A percentile compares a stretch with the other conserved stretches of the same genome.
These are phyloP conservation scores for Rapana venosa DNA, from an alignment of 2,888 invertebrate genomes.

Conservation along the genomic window DNA sequence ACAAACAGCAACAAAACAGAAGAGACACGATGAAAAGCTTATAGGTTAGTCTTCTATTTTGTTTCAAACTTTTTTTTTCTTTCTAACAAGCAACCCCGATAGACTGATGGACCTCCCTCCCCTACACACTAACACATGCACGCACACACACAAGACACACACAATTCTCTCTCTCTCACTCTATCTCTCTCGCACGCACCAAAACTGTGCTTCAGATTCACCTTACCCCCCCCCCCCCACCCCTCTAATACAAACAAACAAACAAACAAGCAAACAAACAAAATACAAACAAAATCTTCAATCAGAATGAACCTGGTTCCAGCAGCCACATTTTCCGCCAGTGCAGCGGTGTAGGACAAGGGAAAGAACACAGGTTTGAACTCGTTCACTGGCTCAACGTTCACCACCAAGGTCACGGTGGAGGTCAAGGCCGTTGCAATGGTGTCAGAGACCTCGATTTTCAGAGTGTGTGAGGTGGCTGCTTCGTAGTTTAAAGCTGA, in stretches of 20 bases:
- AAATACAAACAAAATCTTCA: not conserved
- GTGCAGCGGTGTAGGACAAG: slow-evolving; percentile 46
- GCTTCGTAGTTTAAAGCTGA: slow-evolving; percentile 54
- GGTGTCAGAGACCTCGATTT: slow-evolving; percentile 47
- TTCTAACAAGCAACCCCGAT: too few species aligned
- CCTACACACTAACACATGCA: too few species aligned
- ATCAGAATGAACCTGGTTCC: slow-evolving; percentile 37
- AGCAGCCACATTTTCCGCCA: slow-evolving; percentile 53
- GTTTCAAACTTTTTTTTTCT: too few species aligned
- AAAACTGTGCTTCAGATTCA: not conserved
- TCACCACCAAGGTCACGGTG: slow-evolving; percentile 55
- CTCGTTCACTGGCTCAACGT: slow-evolving; percentile 61
- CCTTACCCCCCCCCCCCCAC: not conserved
- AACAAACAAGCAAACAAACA: not conserved
- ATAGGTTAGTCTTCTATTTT: too few species aligned
- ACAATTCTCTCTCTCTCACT: too few species aligned
- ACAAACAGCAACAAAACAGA: too few species aligned
- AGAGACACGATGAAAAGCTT: too few species aligned
- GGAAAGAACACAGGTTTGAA: slow-evolving; percentile 56
- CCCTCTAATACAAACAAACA: not conserved
- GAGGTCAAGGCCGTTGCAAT: slow-evolving; percentile 46
- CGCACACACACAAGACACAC: too few species aligned
- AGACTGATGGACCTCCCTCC: too few species aligned
- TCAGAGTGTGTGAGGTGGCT: slow-evolving; percentile 48
- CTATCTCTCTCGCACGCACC: too few species aligned